Base-by-base conservation (phyloP, 2,888 invertebrate genomes). In the Agelastica alni region DNA sequence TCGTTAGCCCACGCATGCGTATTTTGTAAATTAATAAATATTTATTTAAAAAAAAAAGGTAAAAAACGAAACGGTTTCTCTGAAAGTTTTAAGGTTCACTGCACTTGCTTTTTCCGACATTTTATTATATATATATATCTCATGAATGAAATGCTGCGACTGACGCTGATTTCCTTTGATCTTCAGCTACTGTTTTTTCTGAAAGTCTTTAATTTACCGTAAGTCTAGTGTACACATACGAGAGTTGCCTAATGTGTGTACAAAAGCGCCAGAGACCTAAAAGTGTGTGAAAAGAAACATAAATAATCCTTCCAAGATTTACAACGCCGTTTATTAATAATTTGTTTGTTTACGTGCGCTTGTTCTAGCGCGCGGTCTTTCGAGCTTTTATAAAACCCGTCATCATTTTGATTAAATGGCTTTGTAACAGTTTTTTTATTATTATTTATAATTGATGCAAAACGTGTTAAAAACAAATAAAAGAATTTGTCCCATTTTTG, bases 251-350 rank as follows among this genome's bases (percentile, higher is more conserved):
- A 56, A 51, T 51, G 56, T 56, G 46, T 51, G 46, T 51, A 56
- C 51, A 39, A 47, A 43, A 56, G 56, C 51, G 46, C 41, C 37
- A 20, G 37, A 39, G 26, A 47, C 32, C 26, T 41, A 51, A 55
- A 48, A 51, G 55, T 52, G 48, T 49, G 49, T 32, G 49, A 49
- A 51, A 55, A 53, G 56, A 51, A 56, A 58, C 60, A 58, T 46
- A 58, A 60, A 60, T 58, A 60, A 44, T 43, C 44, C 44, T 18
- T n/a, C n/a, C 7, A 37, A 52, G 56, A 60, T 60, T 60, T 58
- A 60, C 58, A 52, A 46, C 58, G 20, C 37, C 12, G 51, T 58
- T 52, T 49, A 52, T 53, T 56, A 60, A n/a, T n/a, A n/a, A n/a
- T n/a, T n/a, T 58, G 44, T 60, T 56, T 58, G 55, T 60, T 58